Evolutionary conservation across 2,888 invertebrate species (phyloP), one percentile per base, ranked within the genome.

Genomic region (Euphydryas editha): DNA sequence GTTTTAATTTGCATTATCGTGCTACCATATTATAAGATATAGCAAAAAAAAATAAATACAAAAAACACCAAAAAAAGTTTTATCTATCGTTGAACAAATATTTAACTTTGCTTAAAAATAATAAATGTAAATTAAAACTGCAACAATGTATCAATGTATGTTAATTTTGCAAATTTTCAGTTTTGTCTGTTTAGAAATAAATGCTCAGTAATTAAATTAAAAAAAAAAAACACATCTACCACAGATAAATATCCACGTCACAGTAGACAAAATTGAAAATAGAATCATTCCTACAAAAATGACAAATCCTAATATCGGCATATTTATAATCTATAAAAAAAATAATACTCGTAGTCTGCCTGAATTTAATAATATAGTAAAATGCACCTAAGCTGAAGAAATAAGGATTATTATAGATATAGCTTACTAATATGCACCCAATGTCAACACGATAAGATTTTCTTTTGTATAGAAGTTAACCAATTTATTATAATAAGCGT

Each of bases 391-490:
- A 59, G 15, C 17, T 21, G 36, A 55, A 24, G 42, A 11, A 59
- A 65, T 39, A 59, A 60, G 46, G 55, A 37, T 65, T 65, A 59
- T 59, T 56, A 54, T 54, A 54, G 54, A 36, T 36, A 36, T 54
- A 54, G 54, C 30, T 54, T 54, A n/a, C 7, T 11, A 15, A 24
- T 24, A 51, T 36, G 54, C 54, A 54, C 54, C 17, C 15, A 17
- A 21, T 54, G 30, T 54, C 30, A 24, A 54, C 24, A 21, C 49
- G 21, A 47, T 57, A 49, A 21, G 13, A 49, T 15, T 37, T 21
- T 46, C 46, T 47, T 64, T 65, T 62, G 62, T 65, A 68, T 63
- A 70, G 63, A 68, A 59, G 65, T 68, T 70, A 68, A 70, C 63
- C 59, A 55, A 47, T 57, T 44, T 49, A 21, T 21, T 62, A 55